A percentile compares a stretch with the other conserved stretches of the same genome.
Evolutionary conservation across 2,113 vertebrate species (phyloP).

Genomic region (Gracilinanus agilis): DNA sequence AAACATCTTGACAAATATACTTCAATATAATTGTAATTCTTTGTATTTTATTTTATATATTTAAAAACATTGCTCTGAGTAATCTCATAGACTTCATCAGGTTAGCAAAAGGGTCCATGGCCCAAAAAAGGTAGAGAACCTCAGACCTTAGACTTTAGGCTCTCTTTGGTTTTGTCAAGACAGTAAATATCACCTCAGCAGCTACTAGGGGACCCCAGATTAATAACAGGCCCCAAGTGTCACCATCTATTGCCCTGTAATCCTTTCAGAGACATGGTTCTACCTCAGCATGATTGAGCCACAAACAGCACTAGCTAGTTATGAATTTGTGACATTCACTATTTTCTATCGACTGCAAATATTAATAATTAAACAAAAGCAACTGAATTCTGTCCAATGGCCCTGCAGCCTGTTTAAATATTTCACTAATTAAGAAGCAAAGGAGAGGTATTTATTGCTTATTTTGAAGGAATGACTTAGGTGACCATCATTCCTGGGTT

Average conservation of each 20-base stretch:
- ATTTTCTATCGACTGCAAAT: slow-evolving; percentile 42
- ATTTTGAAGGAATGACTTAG: not conserved
- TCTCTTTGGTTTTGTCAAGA: slow-evolving; percentile 15
- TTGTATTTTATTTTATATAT: not conserved
- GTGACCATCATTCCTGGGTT: not conserved
- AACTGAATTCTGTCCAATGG: slow-evolving; percentile 40
- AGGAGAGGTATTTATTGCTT: not conserved
- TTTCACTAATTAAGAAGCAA: slow-evolving; percentile 28
- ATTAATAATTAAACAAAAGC: slow-evolving; percentile 30
- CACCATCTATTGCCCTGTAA: not conserved
- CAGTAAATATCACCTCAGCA: not conserved
- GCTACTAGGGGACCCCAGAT: not conserved
- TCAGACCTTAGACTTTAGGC: not conserved
- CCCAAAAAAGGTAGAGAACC: not conserved
- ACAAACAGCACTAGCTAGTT: not conserved
- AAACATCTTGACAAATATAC: not conserved
- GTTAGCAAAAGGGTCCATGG: not conserved
- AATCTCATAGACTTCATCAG: not conserved
- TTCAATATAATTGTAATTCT: not conserved
- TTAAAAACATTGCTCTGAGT: not conserved
- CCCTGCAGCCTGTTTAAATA: slow-evolving; percentile 20
- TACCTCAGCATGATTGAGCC: not conserved
- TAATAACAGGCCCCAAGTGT: not conserved
- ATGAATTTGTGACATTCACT: not conserved
- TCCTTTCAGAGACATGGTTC: not conserved